Conservation (phyloP, 1,140 invertebrate species). For the Drosophila grimshawi region DNA sequence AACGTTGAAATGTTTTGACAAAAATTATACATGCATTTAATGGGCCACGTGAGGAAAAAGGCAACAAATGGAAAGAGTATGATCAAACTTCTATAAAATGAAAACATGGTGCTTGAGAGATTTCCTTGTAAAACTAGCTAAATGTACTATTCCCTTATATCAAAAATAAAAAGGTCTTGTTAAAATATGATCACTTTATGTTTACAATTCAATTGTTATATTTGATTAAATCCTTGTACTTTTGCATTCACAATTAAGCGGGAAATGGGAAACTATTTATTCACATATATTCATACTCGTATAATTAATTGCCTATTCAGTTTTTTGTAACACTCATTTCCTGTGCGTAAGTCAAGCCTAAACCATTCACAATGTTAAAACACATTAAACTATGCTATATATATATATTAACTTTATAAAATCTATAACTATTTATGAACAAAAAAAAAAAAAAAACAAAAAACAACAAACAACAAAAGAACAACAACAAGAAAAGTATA, state of each 20-base stretch:
- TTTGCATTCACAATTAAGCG: not conserved
- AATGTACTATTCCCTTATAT: conserved; percentile 21
- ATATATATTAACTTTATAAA: conserved; percentile 50
- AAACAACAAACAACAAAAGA: conserved; percentile 28
- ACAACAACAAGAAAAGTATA: conserved; percentile 51
- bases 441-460: not conserved
- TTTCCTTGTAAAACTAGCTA: conserved; percentile 48
- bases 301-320: conserved; percentile 6
- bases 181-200: conserved; percentile 1
- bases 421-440: conserved; percentile 64
- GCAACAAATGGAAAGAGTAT: conserved; percentile 11
- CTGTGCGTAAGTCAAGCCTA: conserved; percentile 3
- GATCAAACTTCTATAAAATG: conserved; percentile 30
- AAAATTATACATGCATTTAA: conserved; percentile 38
- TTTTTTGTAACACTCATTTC: not conserved
- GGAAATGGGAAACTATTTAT: conserved; percentile 8
- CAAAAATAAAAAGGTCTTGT: conserved; percentile 18
- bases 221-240: not conserved
- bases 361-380: conserved; percentile 55
- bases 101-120: conserved; percentile 70
- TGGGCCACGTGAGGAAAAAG: not conserved
- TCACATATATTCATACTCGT: not conserved
- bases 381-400: conserved; percentile 60
- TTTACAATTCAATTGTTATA: not conserved
- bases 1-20: conserved; percentile 13